phyloP scores from a whole-genome alignment of 2,113 vertebrate species.

The Eulemur rufifrons region DNA sequence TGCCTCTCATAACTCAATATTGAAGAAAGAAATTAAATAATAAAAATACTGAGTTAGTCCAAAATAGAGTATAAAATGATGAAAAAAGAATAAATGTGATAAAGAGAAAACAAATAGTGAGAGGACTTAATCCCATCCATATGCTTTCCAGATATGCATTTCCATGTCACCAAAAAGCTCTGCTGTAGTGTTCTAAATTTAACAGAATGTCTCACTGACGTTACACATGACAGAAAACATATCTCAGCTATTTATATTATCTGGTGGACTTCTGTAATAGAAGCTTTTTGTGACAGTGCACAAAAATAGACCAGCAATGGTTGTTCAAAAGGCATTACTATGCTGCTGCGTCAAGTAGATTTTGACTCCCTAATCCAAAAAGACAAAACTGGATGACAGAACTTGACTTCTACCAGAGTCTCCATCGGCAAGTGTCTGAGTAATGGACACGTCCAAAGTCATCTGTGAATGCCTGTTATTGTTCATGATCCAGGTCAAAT shows the following conservation, averaged over 20 bases:
- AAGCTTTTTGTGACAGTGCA: not conserved
- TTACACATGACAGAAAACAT: not conserved
- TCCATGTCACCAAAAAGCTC: not conserved
- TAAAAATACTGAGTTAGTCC: no score
- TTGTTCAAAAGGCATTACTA: not conserved
- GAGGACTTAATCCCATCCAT: no score
- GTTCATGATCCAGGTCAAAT: not conserved
- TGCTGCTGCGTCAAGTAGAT: not conserved
- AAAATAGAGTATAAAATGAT: no score
- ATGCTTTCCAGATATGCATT: not conserved
- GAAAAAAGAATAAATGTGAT: no score
- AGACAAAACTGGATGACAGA: not conserved
- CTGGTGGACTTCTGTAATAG: not conserved
- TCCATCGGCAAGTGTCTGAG: not conserved
- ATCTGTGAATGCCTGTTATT: not conserved
- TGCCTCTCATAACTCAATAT: no score
- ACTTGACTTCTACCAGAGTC: not conserved
- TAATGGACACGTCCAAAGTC: not conserved
- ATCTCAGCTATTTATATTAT: not conserved
- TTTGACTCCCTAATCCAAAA: not conserved
- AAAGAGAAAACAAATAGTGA: no score
- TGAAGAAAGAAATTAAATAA: no score
- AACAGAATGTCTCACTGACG: not conserved
- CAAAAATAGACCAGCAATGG: not conserved
- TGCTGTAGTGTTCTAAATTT: not conserved